Base-by-base conservation (phyloP, 2,888 invertebrate genomes). In the Rhagophthalmus giganteus region DNA sequence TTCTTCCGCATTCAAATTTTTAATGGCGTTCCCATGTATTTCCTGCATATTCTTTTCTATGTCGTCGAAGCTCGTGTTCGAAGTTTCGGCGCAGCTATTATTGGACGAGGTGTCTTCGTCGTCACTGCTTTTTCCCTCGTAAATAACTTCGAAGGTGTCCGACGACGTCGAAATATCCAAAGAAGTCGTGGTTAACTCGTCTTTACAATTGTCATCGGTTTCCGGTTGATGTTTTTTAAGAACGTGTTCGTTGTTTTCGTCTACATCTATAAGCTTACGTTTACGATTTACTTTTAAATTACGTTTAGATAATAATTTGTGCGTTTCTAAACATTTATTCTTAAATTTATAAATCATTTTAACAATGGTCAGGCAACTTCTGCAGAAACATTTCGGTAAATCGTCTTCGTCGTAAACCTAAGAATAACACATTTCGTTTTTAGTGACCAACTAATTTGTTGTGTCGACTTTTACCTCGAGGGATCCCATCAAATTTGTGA, bases 311-410 rank as follows among this genome's bases (percentile, higher is more conserved):
- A 59, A 50, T 4, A 37, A 54, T 4, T 51, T 51, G 31, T 69
- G 65, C 12, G 60, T 63, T 9, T 44, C 30, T 8, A 72, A 30
- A 40, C 70, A 70, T 38, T 57, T 58, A 11, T 57, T 58, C 33
- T 68, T 55, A 55, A 72, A 71, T 34, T 66, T 62, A 33, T 68
- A 62, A 26, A 63, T 66, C n/a, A 57, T 45, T 30, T 56, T 57
- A 14, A 73, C 26, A 2, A 39, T 57, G 15, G 59, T 46, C 9
- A 65, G 55, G 41, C 73, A 73, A 11, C 47, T 42, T n/a, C 38
- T 34, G 44, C 73, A 73, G 12, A 72, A 63, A 7, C 60, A 42
- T 57, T 69, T 65, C 2, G 72, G 66, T 6, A 69, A 57, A 40
- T 57, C 42, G 44, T 72, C 71, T 26, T 56, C 49, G 41, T 54